Percentiles rank a stretch among this genome's conserved stretches.
phyloP scores from a whole-genome alignment of 2,113 vertebrate species.

The Reinhardtius hippoglossoides region DNA sequence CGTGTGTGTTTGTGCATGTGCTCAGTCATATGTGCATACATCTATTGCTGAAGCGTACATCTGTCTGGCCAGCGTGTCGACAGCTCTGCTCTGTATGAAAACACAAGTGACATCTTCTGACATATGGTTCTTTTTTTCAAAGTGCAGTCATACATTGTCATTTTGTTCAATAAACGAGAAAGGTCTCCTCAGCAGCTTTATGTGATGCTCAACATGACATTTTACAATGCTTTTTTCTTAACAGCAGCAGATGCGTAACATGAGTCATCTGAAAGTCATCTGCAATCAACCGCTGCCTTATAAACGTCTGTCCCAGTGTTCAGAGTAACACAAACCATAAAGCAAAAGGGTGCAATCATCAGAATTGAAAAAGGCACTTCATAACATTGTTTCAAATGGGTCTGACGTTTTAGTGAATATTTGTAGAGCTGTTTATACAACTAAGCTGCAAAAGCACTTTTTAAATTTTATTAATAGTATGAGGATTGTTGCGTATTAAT shows the following conservation, averaged over 20 bases:
- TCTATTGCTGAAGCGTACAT: neutral
- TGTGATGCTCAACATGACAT: conserved; percentile 7
- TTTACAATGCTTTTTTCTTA: neutral
- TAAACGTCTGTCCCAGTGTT: neutral
- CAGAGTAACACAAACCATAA: neutral
- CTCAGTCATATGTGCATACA: neutral
- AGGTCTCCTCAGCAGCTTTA: neutral
- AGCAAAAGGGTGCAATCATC: neutral
- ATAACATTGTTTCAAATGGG: neutral
- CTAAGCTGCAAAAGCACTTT: no score
- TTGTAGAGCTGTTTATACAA: no score
- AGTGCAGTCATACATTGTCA: neutral
- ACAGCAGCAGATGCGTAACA: neutral
- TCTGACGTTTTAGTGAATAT: no score
- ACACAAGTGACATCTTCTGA: conserved; percentile 21
- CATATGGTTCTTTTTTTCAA: neutral
- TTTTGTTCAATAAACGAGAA: conserved; percentile 15
- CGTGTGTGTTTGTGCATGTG: neutral
- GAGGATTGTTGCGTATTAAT: no score
- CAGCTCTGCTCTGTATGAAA: neutral
- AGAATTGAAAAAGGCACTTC: neutral
- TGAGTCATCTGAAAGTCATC: no score
- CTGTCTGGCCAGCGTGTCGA: neutral
- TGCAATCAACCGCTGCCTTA: no score
- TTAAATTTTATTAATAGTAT: no score